A percentile compares a stretch with the other conserved stretches of the same genome.
Evolutionary conservation across 1,140 invertebrate species (phyloP).

Genomic region (Grapholita molesta): DNA sequence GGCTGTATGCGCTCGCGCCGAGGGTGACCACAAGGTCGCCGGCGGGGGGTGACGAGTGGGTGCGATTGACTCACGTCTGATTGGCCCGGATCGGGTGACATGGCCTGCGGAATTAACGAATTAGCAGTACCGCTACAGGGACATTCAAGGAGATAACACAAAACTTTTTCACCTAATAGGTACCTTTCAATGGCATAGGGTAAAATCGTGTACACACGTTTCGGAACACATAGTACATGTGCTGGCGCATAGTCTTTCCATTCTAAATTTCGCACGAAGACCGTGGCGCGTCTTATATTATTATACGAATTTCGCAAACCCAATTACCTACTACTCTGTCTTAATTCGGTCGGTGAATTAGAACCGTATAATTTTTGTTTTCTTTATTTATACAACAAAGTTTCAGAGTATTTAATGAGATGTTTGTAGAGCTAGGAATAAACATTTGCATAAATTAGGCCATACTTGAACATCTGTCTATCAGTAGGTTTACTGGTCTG

Average conservation of each 20-base stretch:
- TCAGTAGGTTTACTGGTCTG: too few relatives aligned
- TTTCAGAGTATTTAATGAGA: background rate
- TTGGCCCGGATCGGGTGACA: background rate
- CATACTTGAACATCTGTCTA: background rate
- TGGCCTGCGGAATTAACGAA: background rate
- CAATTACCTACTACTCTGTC: background rate
- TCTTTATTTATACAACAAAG: background rate
- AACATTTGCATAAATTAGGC: background rate
- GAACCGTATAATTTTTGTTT: background rate
- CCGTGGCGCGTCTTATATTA: too few relatives aligned
- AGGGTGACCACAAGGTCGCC: conserved; percentile 33
- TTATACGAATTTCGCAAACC: background rate
- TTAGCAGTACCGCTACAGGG: too few relatives aligned
- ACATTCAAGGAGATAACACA: too few relatives aligned
- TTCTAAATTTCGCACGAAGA: too few relatives aligned
- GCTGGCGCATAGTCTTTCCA: too few relatives aligned
- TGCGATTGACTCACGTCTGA: background rate
- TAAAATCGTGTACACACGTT: too few relatives aligned
- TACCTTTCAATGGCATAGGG: too few relatives aligned
- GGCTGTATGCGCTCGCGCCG: conserved; percentile 21
- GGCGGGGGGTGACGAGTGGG: conserved; percentile 28
- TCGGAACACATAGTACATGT: too few relatives aligned
- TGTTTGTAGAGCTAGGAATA: background rate
- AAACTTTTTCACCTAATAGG: too few relatives aligned
- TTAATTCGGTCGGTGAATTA: background rate